Conservation (phyloP, 1,140 invertebrate genomes). For the Asobara japonica region DNA sequence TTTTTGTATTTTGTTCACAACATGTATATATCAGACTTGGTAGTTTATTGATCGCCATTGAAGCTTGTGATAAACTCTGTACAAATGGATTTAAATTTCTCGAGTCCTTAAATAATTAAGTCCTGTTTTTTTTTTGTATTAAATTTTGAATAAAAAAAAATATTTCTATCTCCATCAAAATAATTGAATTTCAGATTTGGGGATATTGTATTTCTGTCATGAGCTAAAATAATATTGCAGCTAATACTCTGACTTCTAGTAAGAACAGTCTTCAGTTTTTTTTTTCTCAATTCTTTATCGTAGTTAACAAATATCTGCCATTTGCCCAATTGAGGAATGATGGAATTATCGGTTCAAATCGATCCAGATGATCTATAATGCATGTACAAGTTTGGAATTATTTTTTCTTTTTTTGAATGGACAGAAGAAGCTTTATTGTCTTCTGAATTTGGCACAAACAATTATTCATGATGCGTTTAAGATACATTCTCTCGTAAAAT, state of each 20-base stretch:
- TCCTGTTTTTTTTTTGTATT: too few relatives aligned
- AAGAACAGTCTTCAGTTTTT: slow-evolving; percentile 54
- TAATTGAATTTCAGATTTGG: too few relatives aligned
- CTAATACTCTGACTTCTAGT: slow-evolving; percentile 45
- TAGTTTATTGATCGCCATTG: background rate
- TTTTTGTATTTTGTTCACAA: slow-evolving; percentile 5
- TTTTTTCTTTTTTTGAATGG: background rate
- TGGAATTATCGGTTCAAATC: background rate
- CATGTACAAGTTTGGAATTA: background rate
- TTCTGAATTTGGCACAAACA: slow-evolving; percentile 50
- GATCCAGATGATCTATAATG: background rate
- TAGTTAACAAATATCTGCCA: background rate
- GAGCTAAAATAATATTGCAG: slow-evolving; percentile 3
- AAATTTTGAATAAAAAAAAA: too few relatives aligned
- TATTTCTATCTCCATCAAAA: background rate
- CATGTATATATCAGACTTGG: slow-evolving; percentile 18
- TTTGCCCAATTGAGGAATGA: background rate
- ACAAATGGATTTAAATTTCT: background rate
- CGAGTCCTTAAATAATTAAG: too few relatives aligned
- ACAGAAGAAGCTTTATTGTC: slow-evolving; percentile 48
- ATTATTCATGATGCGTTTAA: background rate
- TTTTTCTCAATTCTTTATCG: background rate
- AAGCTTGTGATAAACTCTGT: background rate
- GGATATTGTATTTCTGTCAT: background rate
- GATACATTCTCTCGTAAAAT: background rate